Evolutionary conservation across 2,113 vertebrate genomes (phyloP).

Genomic region (Tachysurus fulvidraco): DNA sequence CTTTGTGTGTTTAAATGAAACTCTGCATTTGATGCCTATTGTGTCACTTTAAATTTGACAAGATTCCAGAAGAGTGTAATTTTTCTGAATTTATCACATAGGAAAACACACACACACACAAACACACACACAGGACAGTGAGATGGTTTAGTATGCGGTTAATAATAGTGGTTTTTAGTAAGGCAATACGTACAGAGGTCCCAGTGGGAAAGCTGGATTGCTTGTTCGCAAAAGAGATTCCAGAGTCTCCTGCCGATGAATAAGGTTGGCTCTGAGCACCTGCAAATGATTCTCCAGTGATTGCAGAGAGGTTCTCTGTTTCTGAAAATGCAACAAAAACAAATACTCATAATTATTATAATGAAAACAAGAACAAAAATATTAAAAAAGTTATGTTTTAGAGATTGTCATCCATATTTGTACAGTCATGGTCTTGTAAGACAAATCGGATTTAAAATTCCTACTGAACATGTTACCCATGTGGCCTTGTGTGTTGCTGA

Average conservation of each 20-base stretch:
- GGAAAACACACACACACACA: background rate
- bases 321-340: conserved; percentile 47
- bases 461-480: conserved; percentile 62
- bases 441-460: background rate
- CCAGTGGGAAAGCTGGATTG: conserved; percentile 70
- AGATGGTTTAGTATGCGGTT: background rate
- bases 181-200: conserved; percentile 69
- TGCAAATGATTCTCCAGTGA: conserved; percentile 71
- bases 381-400: too few species aligned
- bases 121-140: background rate
- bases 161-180: background rate
- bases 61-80: conserved; percentile 28
- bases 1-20: background rate
- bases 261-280: conserved; percentile 73
- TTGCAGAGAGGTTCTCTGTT: conserved; percentile 69
- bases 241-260: conserved; percentile 69
- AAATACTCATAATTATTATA: background rate
- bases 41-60: conserved; percentile 13
- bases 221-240: conserved; percentile 55
- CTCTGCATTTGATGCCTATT: background rate
- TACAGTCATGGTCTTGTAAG: background rate
- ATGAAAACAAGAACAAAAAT: background rate
- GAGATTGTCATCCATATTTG: background rate
- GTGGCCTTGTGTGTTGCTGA: conserved; percentile 53
- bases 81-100: background rate